Conservation (phyloP, 2,797 vertebrate species). For the Gastrophryne carolinensis region DNA sequence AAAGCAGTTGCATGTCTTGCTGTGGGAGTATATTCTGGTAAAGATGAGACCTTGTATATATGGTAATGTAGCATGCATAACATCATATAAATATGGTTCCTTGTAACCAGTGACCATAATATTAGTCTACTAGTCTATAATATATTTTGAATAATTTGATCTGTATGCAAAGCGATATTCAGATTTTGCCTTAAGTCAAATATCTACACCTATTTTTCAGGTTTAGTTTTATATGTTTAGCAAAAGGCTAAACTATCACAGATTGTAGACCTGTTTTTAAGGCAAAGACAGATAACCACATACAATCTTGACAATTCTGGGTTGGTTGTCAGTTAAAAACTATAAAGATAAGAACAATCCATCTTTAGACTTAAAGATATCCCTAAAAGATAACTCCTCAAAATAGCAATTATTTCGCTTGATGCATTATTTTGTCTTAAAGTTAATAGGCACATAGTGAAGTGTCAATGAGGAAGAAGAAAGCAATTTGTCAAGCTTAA, state of each 20-base stretch:
- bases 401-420: conserved; percentile 30
- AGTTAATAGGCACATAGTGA: conserved; percentile 3
- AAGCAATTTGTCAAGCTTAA: conserved; percentile 34
- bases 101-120: no score
- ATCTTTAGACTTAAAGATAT: conserved; percentile 30
- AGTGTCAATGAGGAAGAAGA: neutral
- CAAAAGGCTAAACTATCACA: neutral
- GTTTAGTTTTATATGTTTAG: neutral
- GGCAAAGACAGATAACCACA: neutral
- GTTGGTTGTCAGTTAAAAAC: conserved; percentile 11
- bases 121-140: no score
- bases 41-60: no score
- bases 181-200: no score
- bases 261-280: conserved; percentile 12
- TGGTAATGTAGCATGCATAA: no score
- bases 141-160: no score
- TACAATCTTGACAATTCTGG: neutral
- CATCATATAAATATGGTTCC: no score
- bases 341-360: conserved; percentile 27
- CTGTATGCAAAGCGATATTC: no score
- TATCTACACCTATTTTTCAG: no score
- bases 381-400: neutral
- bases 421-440: conserved; percentile 17
- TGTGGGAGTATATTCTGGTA: no score
- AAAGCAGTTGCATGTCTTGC: no score